Base-by-base conservation (phyloP, 35 echinoderm and acorn worm genomes). In the Eucidaris tribuloides region DNA sequence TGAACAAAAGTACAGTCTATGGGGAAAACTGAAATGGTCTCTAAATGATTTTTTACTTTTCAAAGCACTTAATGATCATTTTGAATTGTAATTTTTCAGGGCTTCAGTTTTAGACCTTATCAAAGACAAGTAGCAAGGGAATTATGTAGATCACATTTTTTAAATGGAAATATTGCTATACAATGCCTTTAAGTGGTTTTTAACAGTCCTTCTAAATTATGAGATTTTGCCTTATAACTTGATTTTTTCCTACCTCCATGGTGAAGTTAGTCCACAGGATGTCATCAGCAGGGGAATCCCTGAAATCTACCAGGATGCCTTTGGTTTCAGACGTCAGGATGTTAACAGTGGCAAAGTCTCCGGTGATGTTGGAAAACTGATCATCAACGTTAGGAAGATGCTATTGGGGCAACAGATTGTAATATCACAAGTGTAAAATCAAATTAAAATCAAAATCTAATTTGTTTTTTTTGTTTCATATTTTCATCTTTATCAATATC, bases 301-400 rank as follows among this genome's bases (percentile, higher is more conserved):
- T 45, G 71, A 96, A 96, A 18, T 96, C 87, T 22, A 66, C 78
- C 29, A 96, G 55, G 43, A 79, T 90, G 30, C 79, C 33, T 29
- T 49, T 76, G 20, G 87, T 87, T 0, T 78, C 59, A 31, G 32
- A 18, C 0, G 83, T 90, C 30, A 96, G 46, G 56, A 96, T 90
- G n/a, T 96, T 57, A 13, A 96, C 78, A 43, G 15, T 31, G 40
- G 44, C 68, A 45, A 96, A 90, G 63, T 96, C 88, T 52, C 87
- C 92, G 25, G 78, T 82, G 4, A 96, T 62, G 52, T 90, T 83
- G 42, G 34, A 55, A 83, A 96, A 96, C 23, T 94, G 76, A 18
- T 45, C 50, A 32, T 86, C 79, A 5, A 96, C 46, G 71, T 90
- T 70, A 4, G 86, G 86, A 64, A 96, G 31, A 39, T 77, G 86